phyloP scores from a whole-genome alignment of 2,113 vertebrate genomes.

The Catharus minimus region DNA sequence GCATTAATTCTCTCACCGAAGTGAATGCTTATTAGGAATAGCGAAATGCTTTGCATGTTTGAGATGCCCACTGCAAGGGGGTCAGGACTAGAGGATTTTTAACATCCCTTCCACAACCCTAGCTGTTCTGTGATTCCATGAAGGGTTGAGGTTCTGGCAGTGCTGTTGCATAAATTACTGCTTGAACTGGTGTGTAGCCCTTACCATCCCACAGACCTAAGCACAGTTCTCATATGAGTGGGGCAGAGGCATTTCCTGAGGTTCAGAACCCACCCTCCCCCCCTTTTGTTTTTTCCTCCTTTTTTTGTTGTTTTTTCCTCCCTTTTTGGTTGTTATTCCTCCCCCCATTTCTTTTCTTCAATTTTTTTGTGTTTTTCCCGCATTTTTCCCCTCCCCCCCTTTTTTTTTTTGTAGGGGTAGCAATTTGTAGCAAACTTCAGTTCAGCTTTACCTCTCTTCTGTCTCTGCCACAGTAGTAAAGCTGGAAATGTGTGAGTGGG shows the following conservation, averaged over 20 bases:
- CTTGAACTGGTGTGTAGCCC: neutral
- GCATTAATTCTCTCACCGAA: neutral
- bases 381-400: accelerated
- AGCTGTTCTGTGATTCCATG: neutral
- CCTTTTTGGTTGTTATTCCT: too few species aligned
- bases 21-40: neutral
- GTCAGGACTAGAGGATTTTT: neutral
- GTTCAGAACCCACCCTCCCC: neutral
- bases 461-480: neutral
- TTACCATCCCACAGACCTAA: neutral
- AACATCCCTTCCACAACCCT: neutral
- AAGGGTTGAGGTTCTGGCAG: neutral
- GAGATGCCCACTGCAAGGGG: neutral
- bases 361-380: too few species aligned
- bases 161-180: neutral
- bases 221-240: neutral
- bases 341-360: too few species aligned
- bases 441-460: neutral
- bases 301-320: too few species aligned
- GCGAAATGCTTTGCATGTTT: neutral
- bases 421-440: neutral
- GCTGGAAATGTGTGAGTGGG: neutral
- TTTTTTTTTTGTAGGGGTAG: neutral
- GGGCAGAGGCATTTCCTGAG: neutral
- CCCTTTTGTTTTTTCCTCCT: too few species aligned